Percentiles rank a stretch among this genome's conserved stretches.
Evolutionary conservation across 2,113 vertebrate species (phyloP).

Genomic region (Menura novaehollandiae): DNA sequence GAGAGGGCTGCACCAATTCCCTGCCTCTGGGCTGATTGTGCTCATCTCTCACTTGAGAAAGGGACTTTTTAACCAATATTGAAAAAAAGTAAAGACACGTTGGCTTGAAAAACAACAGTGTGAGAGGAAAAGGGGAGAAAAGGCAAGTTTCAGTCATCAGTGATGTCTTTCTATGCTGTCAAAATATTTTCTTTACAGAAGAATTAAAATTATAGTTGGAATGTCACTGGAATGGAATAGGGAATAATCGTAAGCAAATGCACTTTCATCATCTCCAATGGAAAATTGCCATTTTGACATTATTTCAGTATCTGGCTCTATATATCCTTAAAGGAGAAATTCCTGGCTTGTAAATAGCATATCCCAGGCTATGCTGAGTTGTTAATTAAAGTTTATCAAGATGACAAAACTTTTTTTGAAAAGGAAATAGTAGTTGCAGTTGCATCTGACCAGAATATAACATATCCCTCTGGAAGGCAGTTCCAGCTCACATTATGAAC

Average conservation of each 20-base stretch:
- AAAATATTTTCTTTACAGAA: constrained; percentile 53
- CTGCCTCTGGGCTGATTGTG: constrained; percentile 22
- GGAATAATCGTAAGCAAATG: neutral
- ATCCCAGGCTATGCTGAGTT: neutral
- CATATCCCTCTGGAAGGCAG: constrained; percentile 26
- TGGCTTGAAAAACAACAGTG: constrained; percentile 32
- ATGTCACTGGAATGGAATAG: neutral
- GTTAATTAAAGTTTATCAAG: neutral
- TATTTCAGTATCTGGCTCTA: neutral
- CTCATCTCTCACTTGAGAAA: neutral
- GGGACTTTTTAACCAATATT: neutral
- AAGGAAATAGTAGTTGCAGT: neutral
- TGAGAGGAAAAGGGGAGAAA: constrained; percentile 49
- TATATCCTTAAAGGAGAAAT: neutral
- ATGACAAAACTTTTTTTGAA: neutral
- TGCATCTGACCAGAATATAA: neutral
- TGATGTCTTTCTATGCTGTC: constrained; percentile 26
- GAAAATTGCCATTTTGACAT: neutral
- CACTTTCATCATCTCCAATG: neutral
- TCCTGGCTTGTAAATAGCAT: neutral
- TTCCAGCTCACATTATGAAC: constrained; percentile 6
- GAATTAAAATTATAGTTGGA: constrained; percentile 51
- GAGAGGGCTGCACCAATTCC: neutral
- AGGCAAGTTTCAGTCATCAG: constrained; percentile 49
- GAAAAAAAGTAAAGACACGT: neutral